Evolutionary conservation across 2,113 vertebrate genomes (phyloP), one percentile per base, ranked within the genome.

Genomic region (Meriones unguiculatus): DNA sequence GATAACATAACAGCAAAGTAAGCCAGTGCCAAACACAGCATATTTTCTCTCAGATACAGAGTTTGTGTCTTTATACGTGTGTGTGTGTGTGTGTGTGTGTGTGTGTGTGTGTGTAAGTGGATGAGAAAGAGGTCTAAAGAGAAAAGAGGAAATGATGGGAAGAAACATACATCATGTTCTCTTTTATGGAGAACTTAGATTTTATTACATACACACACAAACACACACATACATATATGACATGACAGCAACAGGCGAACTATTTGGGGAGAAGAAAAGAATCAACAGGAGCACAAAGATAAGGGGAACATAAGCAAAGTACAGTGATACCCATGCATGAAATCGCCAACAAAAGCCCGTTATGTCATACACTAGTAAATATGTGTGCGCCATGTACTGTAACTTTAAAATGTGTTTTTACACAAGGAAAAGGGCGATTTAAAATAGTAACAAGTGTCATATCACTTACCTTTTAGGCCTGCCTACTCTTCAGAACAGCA

Each of bases 391-490:
- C 5, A 46, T 5, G 5, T 46, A 46, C 32, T 72, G 14, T 50
- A 52, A 78, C 52, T 80, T 80, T 54, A 32, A 30, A 41, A 54
- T 57, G 11, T 15, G 15, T 57, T 57, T 57, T 57, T 57, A 46
- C 46, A 46, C 46, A 35, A 70, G 32, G 82, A 94, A 85, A 93
- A 76, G n/a, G 41, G 2, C 41, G 86, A 92, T 32, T 92, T 69
- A 65, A 88, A 93, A 88, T 8, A 0, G 17, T 30, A 96, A 13
- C 81, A 70, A 90, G 73, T 38, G 91, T n/a, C 73, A 75, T 57
- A 84, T 96, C 73, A 89, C 78, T 87, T 91, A 94, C 65, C 35
- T 28, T 90, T 90, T 46, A n/a, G 41, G 64, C 13, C 64, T 24
- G 69, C 64, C 89, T 24, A 35, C 80, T 67, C 28, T 59, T 62